Base-by-base conservation (phyloP, 2,113 vertebrate species). In the Prolemur simus region DNA sequence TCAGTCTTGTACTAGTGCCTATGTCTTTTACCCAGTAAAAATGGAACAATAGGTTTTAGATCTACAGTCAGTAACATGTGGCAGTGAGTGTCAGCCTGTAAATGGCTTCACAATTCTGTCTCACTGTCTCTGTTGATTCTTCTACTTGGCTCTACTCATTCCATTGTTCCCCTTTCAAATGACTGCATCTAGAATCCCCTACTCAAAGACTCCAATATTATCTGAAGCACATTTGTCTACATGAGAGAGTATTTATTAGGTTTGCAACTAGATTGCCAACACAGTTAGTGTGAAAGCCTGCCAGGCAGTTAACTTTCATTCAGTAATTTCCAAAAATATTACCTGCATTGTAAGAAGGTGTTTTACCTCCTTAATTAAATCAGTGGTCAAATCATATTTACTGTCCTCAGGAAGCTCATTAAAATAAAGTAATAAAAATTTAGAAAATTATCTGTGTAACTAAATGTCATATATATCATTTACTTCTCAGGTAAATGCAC, bases 271-370 rank as follows among this genome's bases (percentile, higher is more conserved):
- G 78, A 96, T 93, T 96, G 88, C 78, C 83, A 96, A 81, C 89
- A 91, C 42, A 83, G 85, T 96, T 95, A 52, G 69, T 95, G 42
- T 86, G 77, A 97, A 97, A 95, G 34, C 14, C 84, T 95, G 91
- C 84, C 95, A 95, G 84, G 64, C 82, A 95, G 97, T 97, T 97
- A 96, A 89, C 45, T 96, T 93, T 97, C 42, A 96, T 95, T 95
- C 89, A 85, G 34, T 78, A 93, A 88, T 93, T 96, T 90, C 88
- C 42, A 85, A 97, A 98, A 96, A 80, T 89, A 94, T 69, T 93
- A 90, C 69, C 60, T 93, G 64, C 60, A 78, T 87, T 87, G 66
- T 66, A 96, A 78, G 71, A 80, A 86, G 54, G 32, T 78, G 37
- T 80, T 97, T 97, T 86, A 58, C 29, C 11, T 90, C 21, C 39